phyloP scores from a whole-genome alignment of 2,113 vertebrate genomes.

The Rhea pennata region DNA sequence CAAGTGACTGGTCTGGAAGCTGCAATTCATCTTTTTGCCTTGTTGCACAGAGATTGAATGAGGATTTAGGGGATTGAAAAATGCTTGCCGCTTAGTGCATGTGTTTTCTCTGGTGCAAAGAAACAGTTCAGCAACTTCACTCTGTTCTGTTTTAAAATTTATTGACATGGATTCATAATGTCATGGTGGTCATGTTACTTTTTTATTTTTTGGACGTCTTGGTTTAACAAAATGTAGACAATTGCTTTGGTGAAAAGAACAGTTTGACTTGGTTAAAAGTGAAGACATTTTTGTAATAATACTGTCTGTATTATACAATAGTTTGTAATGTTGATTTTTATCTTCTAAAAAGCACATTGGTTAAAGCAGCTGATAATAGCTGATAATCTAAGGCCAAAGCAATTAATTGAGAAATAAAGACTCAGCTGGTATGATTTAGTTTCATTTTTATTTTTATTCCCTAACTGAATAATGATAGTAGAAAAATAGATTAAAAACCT shows the following conservation, averaged over 20 bases:
- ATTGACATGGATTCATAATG: not conserved
- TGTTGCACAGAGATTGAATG: not conserved
- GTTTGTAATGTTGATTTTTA: not conserved
- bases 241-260: not conserved
- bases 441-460: not conserved
- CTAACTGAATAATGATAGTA: not conserved
- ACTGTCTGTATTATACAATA: not conserved
- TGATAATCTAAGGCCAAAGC: not conserved
- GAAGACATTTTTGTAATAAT: not conserved
- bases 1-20: not conserved
- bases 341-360: not conserved
- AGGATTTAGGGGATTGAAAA: not conserved
- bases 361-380: not conserved
- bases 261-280: not conserved
- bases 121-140: not conserved
- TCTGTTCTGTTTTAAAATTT: constrained; percentile 1
- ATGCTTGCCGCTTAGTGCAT: not conserved
- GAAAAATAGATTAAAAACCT: not conserved
- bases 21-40: not conserved
- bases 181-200: not conserved
- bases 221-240: not conserved
- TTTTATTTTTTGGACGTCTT: not conserved
- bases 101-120: not conserved
- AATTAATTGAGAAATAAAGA: not conserved
- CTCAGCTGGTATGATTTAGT: not conserved